Percentiles rank a stretch among this genome's conserved stretches.
Evolutionary conservation across 2,113 vertebrate genomes (phyloP).

Genomic region (Salvator merianae): DNA sequence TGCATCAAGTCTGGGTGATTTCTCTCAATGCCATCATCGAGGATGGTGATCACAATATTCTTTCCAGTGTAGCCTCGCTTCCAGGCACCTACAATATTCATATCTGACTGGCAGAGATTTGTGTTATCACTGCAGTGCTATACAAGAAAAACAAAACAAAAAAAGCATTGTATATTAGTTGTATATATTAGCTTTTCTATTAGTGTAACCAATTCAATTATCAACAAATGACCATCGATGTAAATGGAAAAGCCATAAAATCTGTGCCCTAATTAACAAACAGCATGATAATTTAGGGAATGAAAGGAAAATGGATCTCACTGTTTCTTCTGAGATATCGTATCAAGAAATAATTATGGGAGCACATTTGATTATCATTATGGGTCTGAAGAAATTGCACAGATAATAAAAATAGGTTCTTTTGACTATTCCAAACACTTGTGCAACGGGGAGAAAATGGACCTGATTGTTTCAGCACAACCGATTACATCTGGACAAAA

Average conservation of each 20-base stretch:
- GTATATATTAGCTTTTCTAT: slow-evolving; percentile 25
- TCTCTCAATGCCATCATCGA: slow-evolving; percentile 97
- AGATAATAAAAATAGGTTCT: slow-evolving; percentile 28
- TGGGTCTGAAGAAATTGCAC: slow-evolving; percentile 10
- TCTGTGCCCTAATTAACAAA: slow-evolving; percentile 1
- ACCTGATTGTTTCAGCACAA: slow-evolving; percentile 43
- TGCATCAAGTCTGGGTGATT: slow-evolving; percentile 95
- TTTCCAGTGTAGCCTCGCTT: slow-evolving; percentile 96
- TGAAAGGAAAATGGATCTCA: slow-evolving; percentile 11
- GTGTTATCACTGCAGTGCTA: slow-evolving; percentile 96
- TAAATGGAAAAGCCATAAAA: neutral
- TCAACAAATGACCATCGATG: neutral
- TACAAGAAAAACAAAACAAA: slow-evolving; percentile 45
- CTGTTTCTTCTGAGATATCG: slow-evolving; percentile 25
- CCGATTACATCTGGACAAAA: slow-evolving; percentile 43
- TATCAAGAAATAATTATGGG: neutral
- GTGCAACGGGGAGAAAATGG: neutral
- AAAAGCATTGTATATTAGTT: slow-evolving; percentile 34
- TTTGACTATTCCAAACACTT: slow-evolving; percentile 23
- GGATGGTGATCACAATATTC: slow-evolving; percentile 95
- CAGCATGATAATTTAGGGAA: slow-evolving; percentile 15
- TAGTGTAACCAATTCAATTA: slow-evolving; percentile 15
- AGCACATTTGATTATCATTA: neutral
- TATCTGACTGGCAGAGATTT: slow-evolving; percentile 96
- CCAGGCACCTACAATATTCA: slow-evolving; percentile 99